Conservation (phyloP, 2,888 invertebrate genomes). For the Pristionchus maxplancki region DNA sequence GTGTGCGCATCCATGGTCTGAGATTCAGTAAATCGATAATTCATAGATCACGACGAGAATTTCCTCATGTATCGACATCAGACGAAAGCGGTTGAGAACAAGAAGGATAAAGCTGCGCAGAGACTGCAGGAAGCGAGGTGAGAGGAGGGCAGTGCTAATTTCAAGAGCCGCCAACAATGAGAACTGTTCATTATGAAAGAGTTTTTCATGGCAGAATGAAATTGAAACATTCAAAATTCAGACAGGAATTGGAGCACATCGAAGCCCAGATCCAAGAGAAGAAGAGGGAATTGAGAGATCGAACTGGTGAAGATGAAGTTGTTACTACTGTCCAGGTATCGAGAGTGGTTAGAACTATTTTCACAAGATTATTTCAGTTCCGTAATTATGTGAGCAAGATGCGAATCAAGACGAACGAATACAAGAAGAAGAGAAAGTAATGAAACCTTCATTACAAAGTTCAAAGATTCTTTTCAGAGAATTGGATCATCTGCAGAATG, state of each 20-base stretch:
- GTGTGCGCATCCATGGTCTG: not conserved
- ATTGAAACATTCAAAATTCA: conserved; percentile 61
- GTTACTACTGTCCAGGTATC: conserved; percentile 62
- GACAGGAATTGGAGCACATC: conserved; percentile 83
- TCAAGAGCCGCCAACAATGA: no score
- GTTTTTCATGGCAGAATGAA: no score
- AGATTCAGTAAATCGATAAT: not conserved
- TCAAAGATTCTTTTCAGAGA: conserved; percentile 22
- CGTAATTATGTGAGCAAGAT: conserved; percentile 89
- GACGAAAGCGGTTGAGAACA: conserved; percentile 83
- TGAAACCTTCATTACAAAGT: conserved; percentile 77
- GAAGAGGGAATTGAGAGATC: conserved; percentile 78
- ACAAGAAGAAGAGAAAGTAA: conserved; percentile 87
- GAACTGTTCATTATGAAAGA: no score
- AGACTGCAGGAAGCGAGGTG: conserved; percentile 84
- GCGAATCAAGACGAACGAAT: conserved; percentile 87
- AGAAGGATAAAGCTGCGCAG: conserved; percentile 87
- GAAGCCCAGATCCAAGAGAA: conserved; percentile 83
- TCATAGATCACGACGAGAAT: conserved; percentile 84
- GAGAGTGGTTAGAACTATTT: no score
- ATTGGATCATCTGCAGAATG: not conserved
- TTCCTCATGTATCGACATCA: conserved; percentile 90
- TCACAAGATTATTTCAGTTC: conserved; percentile 82
- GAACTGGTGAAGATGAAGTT: conserved; percentile 82
- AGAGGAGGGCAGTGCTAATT: no score